Conservation (phyloP, 2,113 vertebrate genomes). For the Marcusenius ussheri region DNA sequence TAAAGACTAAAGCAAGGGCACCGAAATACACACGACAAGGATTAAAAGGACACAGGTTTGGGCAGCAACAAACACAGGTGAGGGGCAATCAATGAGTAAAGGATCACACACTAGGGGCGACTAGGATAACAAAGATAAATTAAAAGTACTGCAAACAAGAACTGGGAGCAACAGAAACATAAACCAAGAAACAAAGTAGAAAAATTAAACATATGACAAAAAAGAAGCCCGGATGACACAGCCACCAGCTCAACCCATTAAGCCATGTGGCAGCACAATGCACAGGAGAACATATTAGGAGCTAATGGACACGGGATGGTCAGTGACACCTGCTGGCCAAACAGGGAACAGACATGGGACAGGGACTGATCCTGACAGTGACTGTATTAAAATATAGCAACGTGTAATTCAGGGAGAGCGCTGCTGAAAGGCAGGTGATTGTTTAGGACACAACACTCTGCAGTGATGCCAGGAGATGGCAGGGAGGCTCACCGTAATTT, state of each 20-base stretch:
- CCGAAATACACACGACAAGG: background rate
- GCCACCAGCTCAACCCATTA: background rate
- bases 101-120: background rate
- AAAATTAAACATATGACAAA: background rate
- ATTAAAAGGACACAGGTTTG: background rate
- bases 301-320: background rate
- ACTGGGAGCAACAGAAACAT: background rate
- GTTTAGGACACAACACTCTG: background rate
- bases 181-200: background rate
- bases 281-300: background rate
- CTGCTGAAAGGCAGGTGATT: background rate
- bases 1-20: background rate
- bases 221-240: background rate
- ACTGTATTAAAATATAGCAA: background rate
- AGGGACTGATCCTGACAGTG: background rate
- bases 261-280: background rate
- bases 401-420: background rate
- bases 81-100: background rate
- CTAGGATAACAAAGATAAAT: background rate
- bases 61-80: background rate
- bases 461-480: background rate
- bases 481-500: constrained; percentile 68
- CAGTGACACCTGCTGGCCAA: background rate
- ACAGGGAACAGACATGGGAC: background rate
- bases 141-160: background rate